Base-by-base conservation (phyloP, 2,113 vertebrate species). In the Ammodytes dubius region DNA sequence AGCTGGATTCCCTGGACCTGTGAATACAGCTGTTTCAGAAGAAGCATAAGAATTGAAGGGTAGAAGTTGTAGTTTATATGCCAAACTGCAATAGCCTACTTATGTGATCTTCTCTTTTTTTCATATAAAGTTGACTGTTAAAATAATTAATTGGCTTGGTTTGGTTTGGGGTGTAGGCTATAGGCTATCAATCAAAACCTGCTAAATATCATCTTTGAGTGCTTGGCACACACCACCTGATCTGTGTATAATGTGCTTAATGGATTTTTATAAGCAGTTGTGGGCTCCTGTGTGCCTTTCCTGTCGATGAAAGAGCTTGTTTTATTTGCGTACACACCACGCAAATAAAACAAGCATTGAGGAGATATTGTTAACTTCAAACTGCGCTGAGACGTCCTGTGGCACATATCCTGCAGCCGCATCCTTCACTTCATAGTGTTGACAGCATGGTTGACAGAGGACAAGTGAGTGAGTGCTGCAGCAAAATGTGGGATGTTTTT, bases 311-410 rank as follows among this genome's bases (percentile, higher is more conserved):
- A 27, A 27, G 27, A 27, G 27, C n/a, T n/a, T n/a, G n/a, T n/a
- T n/a, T n/a, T n/a, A n/a, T n/a, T 27, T 1, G 27, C 27, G 1
- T 27, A 27, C 27, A 27, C 27, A 27, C 27, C 27, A 27, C 27
- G 27, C 27, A 74, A 58, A 67, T 49, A 27, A 69, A 65, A 43
- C 10, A 11, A 15, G 57, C 4, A 17, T 7, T 6, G 5, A 35
- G 54, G 45, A 63, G 42, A 1, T 19, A 15, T 58, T 73, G 3
- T 27, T 11, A 14, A 10, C 13, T 27, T 35, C 9, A 70, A 65
- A 78, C 78, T 81, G 74, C 37, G 80, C 43, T 54, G 81, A 82
- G 78, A 73, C 78, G 56, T 52, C 15, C 47, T 39, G 39, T 4
- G 57, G 4, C 6, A 9, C 39, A 14, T 14, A 40, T 27, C 46